phyloP scores from a whole-genome alignment of 2,113 vertebrate genomes.

The Dendrocopos noguchii region DNA sequence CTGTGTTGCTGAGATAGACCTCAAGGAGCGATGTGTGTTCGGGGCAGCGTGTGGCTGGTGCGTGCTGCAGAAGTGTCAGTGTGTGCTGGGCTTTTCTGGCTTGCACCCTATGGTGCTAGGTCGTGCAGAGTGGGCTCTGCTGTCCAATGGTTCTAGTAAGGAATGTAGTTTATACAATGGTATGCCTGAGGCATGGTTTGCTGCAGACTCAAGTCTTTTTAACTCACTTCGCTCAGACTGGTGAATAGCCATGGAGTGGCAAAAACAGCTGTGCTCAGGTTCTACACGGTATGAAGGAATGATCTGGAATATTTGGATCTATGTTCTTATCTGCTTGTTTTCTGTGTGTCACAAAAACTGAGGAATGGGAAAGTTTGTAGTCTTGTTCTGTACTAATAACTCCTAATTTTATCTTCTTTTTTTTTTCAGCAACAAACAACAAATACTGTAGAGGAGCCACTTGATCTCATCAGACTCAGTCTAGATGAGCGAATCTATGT shows the following conservation, averaged over 20 bases:
- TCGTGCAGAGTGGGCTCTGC: fast-evolving
- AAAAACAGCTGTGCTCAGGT: fast-evolving
- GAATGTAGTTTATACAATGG: no score
- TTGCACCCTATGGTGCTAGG: fast-evolving
- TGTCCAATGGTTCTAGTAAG: fast-evolving
- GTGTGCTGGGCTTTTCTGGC: fast-evolving
- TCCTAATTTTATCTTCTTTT: background rate
- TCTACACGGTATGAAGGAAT: background rate
- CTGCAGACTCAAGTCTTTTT: background rate
- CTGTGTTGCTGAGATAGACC: background rate
- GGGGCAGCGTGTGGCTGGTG: fast-evolving
- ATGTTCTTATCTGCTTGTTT: background rate
- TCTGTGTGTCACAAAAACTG: background rate
- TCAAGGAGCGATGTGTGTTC: fast-evolving
- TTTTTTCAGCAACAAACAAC: conserved; percentile 86
- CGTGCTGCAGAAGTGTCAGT: fast-evolving
- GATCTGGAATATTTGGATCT: background rate
- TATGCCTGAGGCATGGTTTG: background rate
- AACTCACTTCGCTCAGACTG: fast-evolving
- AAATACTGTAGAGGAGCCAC: conserved; percentile 95
- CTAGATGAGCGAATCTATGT: conserved; percentile 97
- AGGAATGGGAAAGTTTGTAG: background rate
- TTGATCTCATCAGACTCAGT: conserved; percentile 96
- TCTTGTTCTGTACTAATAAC: background rate
- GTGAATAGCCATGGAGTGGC: fast-evolving